phyloP scores from a whole-genome alignment of 2,797 vertebrate genomes.

The Mus caroli region DNA sequence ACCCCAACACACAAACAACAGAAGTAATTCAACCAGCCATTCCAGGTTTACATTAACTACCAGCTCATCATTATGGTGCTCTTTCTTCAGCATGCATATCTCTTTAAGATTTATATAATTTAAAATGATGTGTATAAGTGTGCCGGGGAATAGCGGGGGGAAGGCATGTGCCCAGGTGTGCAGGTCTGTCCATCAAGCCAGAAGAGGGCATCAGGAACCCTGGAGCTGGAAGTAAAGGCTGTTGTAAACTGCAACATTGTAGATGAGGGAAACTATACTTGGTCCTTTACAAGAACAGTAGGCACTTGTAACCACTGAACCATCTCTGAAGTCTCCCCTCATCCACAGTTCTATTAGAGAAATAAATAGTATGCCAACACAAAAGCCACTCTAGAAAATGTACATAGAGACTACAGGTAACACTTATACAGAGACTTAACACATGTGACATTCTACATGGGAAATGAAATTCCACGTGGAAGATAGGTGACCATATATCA shows the following conservation, averaged over 20 bases:
- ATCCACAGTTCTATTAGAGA: not conserved
- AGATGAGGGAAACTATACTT: not conserved
- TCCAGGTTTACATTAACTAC: not conserved
- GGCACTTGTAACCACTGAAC: not conserved
- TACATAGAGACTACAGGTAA: not conserved
- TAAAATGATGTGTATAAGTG: not conserved
- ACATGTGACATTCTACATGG: not conserved
- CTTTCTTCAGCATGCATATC: not conserved
- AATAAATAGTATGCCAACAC: not conserved
- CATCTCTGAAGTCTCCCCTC: not conserved
- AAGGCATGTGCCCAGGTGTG: not conserved
- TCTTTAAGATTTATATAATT: not conserved
- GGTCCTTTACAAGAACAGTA: not conserved
- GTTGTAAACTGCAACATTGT: not conserved
- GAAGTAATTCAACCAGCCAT: not conserved
- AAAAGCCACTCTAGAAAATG: not conserved
- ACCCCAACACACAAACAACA: not conserved
- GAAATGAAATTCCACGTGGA: not conserved
- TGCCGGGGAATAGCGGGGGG: not conserved
- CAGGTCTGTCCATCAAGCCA: not conserved
- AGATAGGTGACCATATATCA: not conserved
- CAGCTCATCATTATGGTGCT: not conserved
- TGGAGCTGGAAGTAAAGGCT: not conserved
- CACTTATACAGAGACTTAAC: not conserved
- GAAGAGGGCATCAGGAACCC: not conserved